These are phyloP conservation scores for Leptinotarsa lineolata DNA, from an alignment of 1,140 invertebrate genomes.

Conservation along the genomic window DNA sequence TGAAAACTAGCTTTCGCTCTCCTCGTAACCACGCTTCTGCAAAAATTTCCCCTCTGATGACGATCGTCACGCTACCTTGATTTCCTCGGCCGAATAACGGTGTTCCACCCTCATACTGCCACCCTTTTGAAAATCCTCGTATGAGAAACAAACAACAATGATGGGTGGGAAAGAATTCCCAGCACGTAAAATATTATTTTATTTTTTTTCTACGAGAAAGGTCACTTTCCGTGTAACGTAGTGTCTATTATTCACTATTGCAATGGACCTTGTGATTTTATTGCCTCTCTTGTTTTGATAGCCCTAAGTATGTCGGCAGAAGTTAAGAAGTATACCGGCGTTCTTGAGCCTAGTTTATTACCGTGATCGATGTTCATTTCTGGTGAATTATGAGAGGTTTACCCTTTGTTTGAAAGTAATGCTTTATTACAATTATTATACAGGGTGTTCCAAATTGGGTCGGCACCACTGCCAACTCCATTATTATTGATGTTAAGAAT, in stretches of 20 bases:
- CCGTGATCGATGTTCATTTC: not conserved
- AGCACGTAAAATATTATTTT: conserved; percentile 30
- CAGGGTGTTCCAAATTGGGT: too few relatives aligned
- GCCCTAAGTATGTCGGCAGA: not conserved
- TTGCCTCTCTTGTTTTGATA: conserved; percentile 22
- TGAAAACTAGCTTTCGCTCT: not conserved
- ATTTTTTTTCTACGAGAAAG: conserved; percentile 25
- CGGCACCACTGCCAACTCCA: too few relatives aligned
- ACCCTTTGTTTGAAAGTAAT: too few relatives aligned
- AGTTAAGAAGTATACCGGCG: not conserved
- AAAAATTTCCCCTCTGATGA: conserved; percentile 9
- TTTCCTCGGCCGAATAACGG: conserved; percentile 23
- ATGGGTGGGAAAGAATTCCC: conserved; percentile 17
- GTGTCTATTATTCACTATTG: conserved; percentile 27
- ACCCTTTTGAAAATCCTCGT: conserved; percentile 15
- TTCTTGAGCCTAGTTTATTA: conserved; percentile 1
- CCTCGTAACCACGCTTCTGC: not conserved
- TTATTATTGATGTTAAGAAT: too few relatives aligned
- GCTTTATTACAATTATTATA: too few relatives aligned
- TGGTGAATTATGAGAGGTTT: not conserved
- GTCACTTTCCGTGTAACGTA: conserved; percentile 26
- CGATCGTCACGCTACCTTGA: conserved; percentile 25
- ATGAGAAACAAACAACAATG: conserved; percentile 24
- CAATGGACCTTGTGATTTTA: conserved; percentile 29
- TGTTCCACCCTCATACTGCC: conserved; percentile 15